Evolutionary conservation across 2,888 invertebrate species (phyloP).

Genomic region (Salticus scenicus): DNA sequence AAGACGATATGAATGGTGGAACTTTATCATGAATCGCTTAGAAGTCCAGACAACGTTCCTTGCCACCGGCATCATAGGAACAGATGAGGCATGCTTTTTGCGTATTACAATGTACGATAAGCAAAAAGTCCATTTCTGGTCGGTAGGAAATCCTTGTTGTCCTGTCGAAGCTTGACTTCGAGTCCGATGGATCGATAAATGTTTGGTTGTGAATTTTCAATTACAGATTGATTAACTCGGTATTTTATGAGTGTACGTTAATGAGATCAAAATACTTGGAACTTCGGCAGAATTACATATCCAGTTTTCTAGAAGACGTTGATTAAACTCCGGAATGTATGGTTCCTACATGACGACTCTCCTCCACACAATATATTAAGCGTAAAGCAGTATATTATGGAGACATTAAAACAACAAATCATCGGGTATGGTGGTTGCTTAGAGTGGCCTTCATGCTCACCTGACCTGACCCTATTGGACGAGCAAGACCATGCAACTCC

Average conservation of each 20-base stretch:
- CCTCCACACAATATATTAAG: constrained; percentile 4
- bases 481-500: not conserved
- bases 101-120: not conserved
- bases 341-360: not conserved
- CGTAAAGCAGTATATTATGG: not conserved
- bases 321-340: not conserved
- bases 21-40: not conserved
- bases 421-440: not conserved
- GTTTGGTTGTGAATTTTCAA: not conserved
- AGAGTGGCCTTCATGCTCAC: not conserved
- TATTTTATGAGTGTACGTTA: not conserved
- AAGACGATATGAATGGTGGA: not conserved
- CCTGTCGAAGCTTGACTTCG: not conserved
- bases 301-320: not conserved
- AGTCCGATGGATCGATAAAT: not conserved
- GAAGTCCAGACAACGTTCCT: not conserved
- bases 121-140: not conserved
- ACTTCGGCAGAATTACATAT: not conserved
- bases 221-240: not conserved
- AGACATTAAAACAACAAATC: not conserved
- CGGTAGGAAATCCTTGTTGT: not conserved
- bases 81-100: constrained; percentile 2
- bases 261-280: not conserved
- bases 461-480: not conserved
- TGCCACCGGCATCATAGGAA: not conserved